phyloP scores from a whole-genome alignment of 1,140 invertebrate species.

The Hydropsyche tenuis region DNA sequence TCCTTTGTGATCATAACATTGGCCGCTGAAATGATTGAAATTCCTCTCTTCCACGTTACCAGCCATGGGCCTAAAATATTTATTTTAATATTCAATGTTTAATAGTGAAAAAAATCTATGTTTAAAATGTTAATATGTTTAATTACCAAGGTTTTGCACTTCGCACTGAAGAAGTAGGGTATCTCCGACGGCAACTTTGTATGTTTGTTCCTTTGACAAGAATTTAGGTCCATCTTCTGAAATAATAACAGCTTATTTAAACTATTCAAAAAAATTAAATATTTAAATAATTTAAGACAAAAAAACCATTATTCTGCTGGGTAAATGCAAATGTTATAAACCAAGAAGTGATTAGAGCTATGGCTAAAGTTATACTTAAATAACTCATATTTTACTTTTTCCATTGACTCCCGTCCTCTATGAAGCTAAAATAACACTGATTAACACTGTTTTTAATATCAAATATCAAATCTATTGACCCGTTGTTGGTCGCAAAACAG shows the following conservation, averaged over 20 bases:
- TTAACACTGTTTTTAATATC: too few relatives aligned
- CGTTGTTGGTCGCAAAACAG: too few relatives aligned
- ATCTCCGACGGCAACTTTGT: constrained; percentile 75
- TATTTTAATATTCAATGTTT: background rate
- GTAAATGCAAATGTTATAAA: background rate
- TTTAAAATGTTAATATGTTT: background rate
- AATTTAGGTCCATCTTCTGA: constrained; percentile 68
- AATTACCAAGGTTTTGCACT: constrained; percentile 76
- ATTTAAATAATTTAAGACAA: too few relatives aligned
- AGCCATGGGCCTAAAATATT: constrained; percentile 65
- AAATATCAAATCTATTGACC: too few relatives aligned
- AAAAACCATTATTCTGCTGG: constrained; percentile 3
- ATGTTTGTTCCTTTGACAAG: constrained; percentile 74
- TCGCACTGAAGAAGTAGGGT: constrained; percentile 76
- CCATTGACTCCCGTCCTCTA: background rate
- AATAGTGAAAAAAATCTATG: too few relatives aligned
- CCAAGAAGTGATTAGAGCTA: constrained; percentile 5
- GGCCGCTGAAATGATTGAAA: constrained; percentile 70
- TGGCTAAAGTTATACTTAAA: background rate
- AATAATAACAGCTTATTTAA: too few relatives aligned
- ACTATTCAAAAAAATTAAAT: too few relatives aligned
- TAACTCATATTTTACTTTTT: constrained; percentile 8
- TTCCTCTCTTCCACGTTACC: constrained; percentile 70
- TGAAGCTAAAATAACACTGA: too few relatives aligned
- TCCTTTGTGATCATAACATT: constrained; percentile 74